Evolutionary conservation across 2,113 vertebrate species (phyloP), one percentile per base, ranked within the genome.

Genomic region (Prionailurus bengalensis): DNA sequence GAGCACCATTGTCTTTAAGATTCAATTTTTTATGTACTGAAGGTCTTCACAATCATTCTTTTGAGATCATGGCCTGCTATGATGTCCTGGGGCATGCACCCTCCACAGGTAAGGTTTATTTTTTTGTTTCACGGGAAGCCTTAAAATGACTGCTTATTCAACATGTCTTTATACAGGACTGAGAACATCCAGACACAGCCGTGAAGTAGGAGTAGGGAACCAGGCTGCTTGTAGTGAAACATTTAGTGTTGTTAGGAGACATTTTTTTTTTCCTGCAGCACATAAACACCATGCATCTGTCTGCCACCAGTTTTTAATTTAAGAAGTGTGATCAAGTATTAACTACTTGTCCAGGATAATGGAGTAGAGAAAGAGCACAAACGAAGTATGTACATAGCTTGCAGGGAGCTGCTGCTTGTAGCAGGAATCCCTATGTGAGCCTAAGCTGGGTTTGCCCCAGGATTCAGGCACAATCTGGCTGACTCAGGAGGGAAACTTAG

Each of bases 11-110:
- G 61, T 97, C 97, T 86, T 83, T 97, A 73, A 89, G 63, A 71
- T 97, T 94, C 93, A 94, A 29, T 85, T 97, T 98, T 93, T 76
- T 96, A 7, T 93, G 87, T 89, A n/a, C 55, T 51, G 81, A 96
- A 82, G 91, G 51, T 65, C 95, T 89, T 97, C 94, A 95, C 9
- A 89, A 89, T 76, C 94, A 97, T 74, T 97, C 78, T 70, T 96
- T 97, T 97, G 95, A 98, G 81, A 73, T 97, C 58, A 81, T 95
- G 92, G 84, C 80, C 76, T 97, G 71, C 63, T 97, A 16, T 79
- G 78, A 97, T 25, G 33, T 90, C 48, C 74, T 95, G 29, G 95
- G 96, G 17, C 81, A 82, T 71, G 48, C 21, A 58, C 79, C 94
- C 45, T 96, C 86, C 31, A 58, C 33, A 95, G 86, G 86, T 97